A percentile compares a stretch with the other conserved stretches of the same genome.
These are phyloP conservation scores for Buphagus erythrorhynchus DNA, from an alignment of 2,797 vertebrate species.

Conservation along the genomic window DNA sequence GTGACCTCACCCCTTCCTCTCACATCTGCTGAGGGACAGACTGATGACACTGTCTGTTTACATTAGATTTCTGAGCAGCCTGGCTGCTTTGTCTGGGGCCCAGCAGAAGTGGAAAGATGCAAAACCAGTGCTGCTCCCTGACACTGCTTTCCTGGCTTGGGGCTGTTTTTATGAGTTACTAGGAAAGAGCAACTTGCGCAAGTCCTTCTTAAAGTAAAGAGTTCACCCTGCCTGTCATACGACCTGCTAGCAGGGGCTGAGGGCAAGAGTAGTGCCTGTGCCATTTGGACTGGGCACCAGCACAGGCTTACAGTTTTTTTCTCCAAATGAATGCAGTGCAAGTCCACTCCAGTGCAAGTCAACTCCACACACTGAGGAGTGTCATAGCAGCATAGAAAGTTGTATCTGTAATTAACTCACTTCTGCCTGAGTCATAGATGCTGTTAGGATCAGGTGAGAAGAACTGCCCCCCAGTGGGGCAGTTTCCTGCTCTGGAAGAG, in stretches of 20 bases:
- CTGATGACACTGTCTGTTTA: background rate
- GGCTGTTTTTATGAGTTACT: background rate
- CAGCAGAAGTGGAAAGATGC: background rate
- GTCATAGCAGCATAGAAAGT: background rate
- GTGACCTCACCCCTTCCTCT: constrained; percentile 7
- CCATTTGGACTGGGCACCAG: background rate
- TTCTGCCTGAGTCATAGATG: background rate
- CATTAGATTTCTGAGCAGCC: background rate
- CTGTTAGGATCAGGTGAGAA: background rate
- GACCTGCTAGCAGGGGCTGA: background rate
- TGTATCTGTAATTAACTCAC: background rate
- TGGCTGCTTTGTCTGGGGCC: background rate
- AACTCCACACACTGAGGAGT: background rate
- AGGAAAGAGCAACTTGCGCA: background rate
- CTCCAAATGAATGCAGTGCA: background rate
- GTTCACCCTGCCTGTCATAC: background rate
- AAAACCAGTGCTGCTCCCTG: background rate
- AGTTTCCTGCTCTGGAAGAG: background rate
- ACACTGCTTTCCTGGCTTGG: background rate
- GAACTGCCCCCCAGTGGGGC: background rate
- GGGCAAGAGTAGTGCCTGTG: background rate
- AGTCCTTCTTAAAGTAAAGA: background rate
- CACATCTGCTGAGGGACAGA: background rate
- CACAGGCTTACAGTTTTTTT: background rate
- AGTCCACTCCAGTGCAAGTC: background rate